These are phyloP conservation scores for Branchipolynoe longqiensis DNA, from an alignment of 2,888 invertebrate species.

Conservation along the genomic window DNA sequence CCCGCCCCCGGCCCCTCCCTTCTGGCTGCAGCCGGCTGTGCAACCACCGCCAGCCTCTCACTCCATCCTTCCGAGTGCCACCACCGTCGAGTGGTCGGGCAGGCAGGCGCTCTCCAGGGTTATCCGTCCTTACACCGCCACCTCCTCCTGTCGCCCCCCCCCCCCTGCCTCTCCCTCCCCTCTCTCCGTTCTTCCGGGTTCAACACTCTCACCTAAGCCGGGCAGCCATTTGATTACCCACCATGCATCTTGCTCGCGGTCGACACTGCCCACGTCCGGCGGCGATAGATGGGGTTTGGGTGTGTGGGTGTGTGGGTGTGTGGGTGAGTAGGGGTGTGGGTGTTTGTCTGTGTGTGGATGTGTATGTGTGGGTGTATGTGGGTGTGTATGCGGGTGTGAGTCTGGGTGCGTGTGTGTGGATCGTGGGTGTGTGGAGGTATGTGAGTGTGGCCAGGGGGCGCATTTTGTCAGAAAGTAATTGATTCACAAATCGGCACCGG, in stretches of 20 bases:
- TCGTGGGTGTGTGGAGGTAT: no score
- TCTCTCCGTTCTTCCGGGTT: background rate
- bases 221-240: background rate
- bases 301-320: no score
- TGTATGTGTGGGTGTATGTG: no score
- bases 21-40: background rate
- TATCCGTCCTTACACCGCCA: background rate
- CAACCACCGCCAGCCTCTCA: background rate
- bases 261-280: background rate
- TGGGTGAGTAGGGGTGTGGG: no score
- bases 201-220: background rate
- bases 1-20: no score
- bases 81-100: no score
- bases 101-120: no score
- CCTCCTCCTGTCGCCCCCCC: background rate
- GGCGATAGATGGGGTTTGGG: background rate
- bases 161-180: slow-evolving; percentile 14
- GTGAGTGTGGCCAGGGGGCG: no score
- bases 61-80: background rate
- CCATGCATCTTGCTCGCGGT: slow-evolving; percentile 1
- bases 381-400: no score
- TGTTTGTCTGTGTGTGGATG: no score
- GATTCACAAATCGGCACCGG: background rate
- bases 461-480: slow-evolving; percentile 7
- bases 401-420: no score